These are phyloP conservation scores for Callipepla californica DNA, from an alignment of 2,113 vertebrate species.

Conservation along the genomic window DNA sequence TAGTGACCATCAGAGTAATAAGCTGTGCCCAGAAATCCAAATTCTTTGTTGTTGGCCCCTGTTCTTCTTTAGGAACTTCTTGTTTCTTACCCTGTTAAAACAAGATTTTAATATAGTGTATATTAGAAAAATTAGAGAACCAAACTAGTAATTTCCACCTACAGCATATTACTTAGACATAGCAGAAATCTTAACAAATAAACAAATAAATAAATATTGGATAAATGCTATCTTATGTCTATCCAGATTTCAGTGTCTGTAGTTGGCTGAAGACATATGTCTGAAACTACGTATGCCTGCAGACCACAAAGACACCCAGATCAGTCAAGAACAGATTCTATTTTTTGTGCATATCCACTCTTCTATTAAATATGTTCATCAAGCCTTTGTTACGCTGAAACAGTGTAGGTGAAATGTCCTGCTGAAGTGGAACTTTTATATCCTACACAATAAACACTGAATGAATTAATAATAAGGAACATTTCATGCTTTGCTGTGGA, in stretches of 20 bases:
- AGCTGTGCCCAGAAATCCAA: slow-evolving; percentile 96
- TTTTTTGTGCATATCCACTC: background rate
- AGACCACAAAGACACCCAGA: background rate
- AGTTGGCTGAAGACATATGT: background rate
- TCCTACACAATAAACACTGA: background rate
- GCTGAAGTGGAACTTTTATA: background rate
- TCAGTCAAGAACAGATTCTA: background rate
- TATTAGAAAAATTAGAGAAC: background rate
- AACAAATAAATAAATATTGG: background rate
- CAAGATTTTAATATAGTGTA: slow-evolving; percentile 1
- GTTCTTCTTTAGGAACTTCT: slow-evolving; percentile 90
- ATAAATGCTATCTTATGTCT: background rate
- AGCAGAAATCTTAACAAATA: background rate
- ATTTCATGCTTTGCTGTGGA: background rate
- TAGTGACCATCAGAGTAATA: slow-evolving; percentile 94
- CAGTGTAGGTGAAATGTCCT: background rate
- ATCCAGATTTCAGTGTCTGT: background rate
- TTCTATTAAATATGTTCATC: background rate
- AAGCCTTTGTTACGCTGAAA: background rate
- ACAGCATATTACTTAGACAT: background rate
- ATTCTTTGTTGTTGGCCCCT: slow-evolving; percentile 92
- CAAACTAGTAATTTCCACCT: background rate
- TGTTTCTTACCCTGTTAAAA: slow-evolving; percentile 87
- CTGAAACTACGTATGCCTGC: background rate
- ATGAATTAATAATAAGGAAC: background rate